Conservation (phyloP, 2,888 invertebrate genomes). For the Drosophila meridiana region DNA sequence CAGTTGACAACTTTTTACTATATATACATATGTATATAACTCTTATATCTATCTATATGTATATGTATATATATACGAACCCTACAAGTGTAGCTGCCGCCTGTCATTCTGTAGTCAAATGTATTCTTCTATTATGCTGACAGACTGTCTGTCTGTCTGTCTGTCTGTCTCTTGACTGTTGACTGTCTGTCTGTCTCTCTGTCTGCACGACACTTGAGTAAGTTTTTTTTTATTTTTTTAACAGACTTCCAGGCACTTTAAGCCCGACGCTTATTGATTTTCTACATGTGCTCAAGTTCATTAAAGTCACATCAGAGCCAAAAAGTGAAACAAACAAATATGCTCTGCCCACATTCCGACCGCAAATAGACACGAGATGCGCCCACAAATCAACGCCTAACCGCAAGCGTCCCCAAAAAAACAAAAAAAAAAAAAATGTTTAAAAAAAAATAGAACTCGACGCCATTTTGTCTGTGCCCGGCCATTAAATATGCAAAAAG, state of each 20-base stretch:
- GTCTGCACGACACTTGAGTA: slow-evolving; percentile 36
- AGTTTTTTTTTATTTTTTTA: slow-evolving; percentile 20
- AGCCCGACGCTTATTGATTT: slow-evolving; percentile 64
- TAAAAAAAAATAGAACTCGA: slow-evolving; percentile 18
- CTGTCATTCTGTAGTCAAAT: slow-evolving; percentile 26
- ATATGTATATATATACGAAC: slow-evolving; percentile 13
- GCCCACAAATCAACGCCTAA: slow-evolving; percentile 79
- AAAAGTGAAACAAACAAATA: slow-evolving; percentile 36
- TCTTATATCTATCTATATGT: slow-evolving; percentile 1
- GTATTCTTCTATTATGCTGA: slow-evolving; percentile 71
- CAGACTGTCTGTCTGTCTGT: slow-evolving; percentile 29
- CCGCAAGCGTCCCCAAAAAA: slow-evolving; percentile 49
- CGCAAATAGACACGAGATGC: slow-evolving; percentile 73
- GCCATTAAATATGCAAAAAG: slow-evolving; percentile 78
- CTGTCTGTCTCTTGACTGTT: slow-evolving; percentile 23
- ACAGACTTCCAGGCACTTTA: slow-evolving; percentile 49
- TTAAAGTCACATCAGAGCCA: slow-evolving; percentile 73
- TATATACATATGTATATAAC: slow-evolving; percentile 5
- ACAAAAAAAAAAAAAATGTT: slow-evolving; percentile 34
- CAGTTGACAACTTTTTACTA: slow-evolving; percentile 70
- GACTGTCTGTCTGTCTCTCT: neutral
- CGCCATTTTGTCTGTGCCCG: slow-evolving; percentile 76
- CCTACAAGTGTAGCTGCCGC: slow-evolving; percentile 25
- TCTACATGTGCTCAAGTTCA: slow-evolving; percentile 64
- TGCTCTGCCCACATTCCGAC: slow-evolving; percentile 51